A percentile compares a stretch with the other conserved stretches of the same genome.
phyloP scores from a whole-genome alignment of 2,113 vertebrate species.

The Seriola aureovittata region DNA sequence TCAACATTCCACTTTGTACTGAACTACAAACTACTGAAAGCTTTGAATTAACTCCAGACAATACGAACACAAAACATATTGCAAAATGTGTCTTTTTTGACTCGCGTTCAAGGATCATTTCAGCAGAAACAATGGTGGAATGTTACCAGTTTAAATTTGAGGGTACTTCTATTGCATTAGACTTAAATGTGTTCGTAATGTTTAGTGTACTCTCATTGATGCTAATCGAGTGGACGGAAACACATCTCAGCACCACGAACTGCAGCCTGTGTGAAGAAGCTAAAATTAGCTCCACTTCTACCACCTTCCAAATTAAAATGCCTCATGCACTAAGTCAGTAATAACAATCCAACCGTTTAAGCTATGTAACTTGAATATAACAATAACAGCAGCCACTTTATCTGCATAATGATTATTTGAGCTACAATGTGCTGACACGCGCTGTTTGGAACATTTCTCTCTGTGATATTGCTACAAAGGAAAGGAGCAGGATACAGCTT shows the following conservation, averaged over 20 bases:
- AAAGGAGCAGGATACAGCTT: no score
- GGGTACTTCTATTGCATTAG: not conserved
- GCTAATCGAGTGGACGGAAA: not conserved
- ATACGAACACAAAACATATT: not conserved
- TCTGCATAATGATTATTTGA: not conserved
- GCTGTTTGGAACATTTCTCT: no score
- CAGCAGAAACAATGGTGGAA: not conserved
- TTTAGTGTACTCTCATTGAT: not conserved
- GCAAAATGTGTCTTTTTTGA: not conserved
- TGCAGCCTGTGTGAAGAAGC: not conserved
- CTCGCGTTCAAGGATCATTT: not conserved
- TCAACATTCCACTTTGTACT: conserved; percentile 25
- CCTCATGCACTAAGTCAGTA: not conserved
- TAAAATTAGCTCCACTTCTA: not conserved
- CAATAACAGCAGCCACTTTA: not conserved
- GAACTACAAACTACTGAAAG: not conserved
- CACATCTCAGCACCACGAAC: not conserved
- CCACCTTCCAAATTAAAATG: not conserved
- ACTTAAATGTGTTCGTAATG: not conserved
- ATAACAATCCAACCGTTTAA: not conserved
- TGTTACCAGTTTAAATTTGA: not conserved
- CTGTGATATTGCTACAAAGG: no score
- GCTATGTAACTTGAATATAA: not conserved
- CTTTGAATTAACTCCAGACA: not conserved
- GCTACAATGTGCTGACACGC: not conserved